Percentiles rank a stretch among this genome's conserved stretches.
Evolutionary conservation across 2,797 vertebrate genomes (phyloP).

Genomic region (Champsocephalus gunnari): DNA sequence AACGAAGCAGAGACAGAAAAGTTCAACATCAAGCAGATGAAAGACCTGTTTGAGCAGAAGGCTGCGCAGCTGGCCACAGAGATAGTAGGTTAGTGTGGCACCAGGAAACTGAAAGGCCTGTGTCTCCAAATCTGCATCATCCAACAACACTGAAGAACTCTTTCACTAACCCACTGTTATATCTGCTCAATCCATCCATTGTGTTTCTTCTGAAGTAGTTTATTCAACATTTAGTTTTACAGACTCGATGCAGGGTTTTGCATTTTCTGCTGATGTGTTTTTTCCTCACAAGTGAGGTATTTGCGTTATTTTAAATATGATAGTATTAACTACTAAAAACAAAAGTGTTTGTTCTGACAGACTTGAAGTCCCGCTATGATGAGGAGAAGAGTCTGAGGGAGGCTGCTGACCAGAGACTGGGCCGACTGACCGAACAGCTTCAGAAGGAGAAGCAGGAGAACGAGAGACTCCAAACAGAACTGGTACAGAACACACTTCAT

Average conservation of each 20-base stretch:
- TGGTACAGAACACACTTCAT: slow-evolving; percentile 83
- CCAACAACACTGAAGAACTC: slow-evolving; percentile 32
- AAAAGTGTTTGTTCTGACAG: slow-evolving; percentile 72
- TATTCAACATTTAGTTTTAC: slow-evolving; percentile 3
- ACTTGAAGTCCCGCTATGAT: slow-evolving; percentile 95
- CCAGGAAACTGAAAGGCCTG: slow-evolving; percentile 21
- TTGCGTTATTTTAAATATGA: slow-evolving; percentile 5
- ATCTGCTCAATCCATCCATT: slow-evolving; percentile 13
- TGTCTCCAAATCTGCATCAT: slow-evolving; percentile 29
- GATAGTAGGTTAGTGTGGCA: slow-evolving; percentile 91
- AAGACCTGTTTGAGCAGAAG: slow-evolving; percentile 99
- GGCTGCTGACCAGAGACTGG: slow-evolving; percentile 88
- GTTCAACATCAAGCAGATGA: slow-evolving; percentile 99
- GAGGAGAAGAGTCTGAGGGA: slow-evolving; percentile 93
- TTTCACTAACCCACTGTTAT: slow-evolving; percentile 13
- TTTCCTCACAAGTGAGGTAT: background rate
- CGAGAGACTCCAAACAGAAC: slow-evolving; percentile 91
- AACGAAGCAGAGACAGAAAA: slow-evolving; percentile 96
- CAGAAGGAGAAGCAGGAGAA: slow-evolving; percentile 87
- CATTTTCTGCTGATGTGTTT: background rate
- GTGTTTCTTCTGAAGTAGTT: slow-evolving; percentile 9
- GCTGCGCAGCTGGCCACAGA: slow-evolving; percentile 97
- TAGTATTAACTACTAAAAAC: background rate
- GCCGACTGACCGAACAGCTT: slow-evolving; percentile 87
- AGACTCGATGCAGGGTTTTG: background rate